These are phyloP conservation scores for Dicentrarchus labrax DNA, from an alignment of 2,113 vertebrate species.

Conservation along the genomic window DNA sequence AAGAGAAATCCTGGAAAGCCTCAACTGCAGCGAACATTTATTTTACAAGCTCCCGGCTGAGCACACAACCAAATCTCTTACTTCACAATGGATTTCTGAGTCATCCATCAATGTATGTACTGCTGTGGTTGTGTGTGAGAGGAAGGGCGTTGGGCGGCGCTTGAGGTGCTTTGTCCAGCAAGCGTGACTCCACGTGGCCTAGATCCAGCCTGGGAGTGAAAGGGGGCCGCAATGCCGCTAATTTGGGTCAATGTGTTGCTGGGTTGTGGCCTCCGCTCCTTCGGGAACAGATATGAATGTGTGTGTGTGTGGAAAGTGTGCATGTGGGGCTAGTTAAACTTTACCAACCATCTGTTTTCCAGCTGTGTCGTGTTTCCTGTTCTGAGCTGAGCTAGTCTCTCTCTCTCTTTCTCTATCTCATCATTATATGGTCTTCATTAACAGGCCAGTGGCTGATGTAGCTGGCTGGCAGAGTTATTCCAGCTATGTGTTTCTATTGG, in stretches of 20 bases:
- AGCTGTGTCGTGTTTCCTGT: constrained; percentile 61
- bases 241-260: constrained; percentile 66
- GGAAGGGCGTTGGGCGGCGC: constrained; percentile 7
- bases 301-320: not conserved
- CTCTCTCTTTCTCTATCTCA: not conserved
- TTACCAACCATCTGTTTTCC: constrained; percentile 49
- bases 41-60: constrained; percentile 52
- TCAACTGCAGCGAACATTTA: constrained; percentile 32
- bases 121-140: constrained; percentile 33
- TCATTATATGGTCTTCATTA: constrained; percentile 66
- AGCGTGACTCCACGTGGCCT: constrained; percentile 51
- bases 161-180: constrained; percentile 42
- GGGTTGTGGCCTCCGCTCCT: constrained; percentile 24
- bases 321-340: constrained; percentile 42
- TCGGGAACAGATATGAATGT: constrained; percentile 24
- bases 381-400: constrained; percentile 32
- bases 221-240: constrained; percentile 1
- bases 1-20: constrained; percentile 58
- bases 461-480: constrained; percentile 55
- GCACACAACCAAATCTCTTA: constrained; percentile 59
- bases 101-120: constrained; percentile 57
- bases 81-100: constrained; percentile 53
- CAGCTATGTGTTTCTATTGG: constrained; percentile 54
- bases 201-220: constrained; percentile 41
- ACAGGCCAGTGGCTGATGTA: constrained; percentile 45